Percentiles rank a stretch among this genome's conserved stretches.
Conservation (phyloP, 2,113 vertebrate species). For the Campylomormyrus tamandua region DNA sequence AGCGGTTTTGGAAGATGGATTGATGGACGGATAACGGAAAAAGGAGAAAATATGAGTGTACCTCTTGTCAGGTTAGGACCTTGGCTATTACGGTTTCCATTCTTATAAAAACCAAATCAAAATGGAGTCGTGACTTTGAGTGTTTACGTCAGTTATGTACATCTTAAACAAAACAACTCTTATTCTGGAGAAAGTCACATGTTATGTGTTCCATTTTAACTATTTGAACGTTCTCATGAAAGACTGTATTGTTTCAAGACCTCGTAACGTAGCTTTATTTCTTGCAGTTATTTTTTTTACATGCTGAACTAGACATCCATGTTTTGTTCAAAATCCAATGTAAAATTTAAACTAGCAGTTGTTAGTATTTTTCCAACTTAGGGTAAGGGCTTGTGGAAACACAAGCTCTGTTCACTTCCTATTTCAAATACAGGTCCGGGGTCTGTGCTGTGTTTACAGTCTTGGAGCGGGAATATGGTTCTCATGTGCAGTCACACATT, state of each 20-base stretch:
- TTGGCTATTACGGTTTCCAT: background rate
- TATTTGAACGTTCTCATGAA: background rate
- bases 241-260: background rate
- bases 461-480: background rate
- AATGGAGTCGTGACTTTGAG: background rate
- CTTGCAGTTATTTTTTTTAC: background rate
- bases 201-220: background rate
- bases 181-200: background rate
- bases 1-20: background rate
- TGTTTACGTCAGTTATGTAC: background rate
- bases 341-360: constrained; percentile 9
- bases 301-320: background rate
- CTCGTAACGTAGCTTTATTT: background rate
- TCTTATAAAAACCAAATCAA: background rate
- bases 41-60: background rate
- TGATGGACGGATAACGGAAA: background rate
- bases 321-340: constrained; percentile 4
- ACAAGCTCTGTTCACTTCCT: constrained; percentile 4
- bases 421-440: background rate
- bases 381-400: constrained; percentile 4
- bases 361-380: constrained; percentile 14
- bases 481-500: background rate
- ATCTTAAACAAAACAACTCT: background rate
- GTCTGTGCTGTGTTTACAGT: background rate
- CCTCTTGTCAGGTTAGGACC: background rate